Conservation (phyloP, 2,888 invertebrate genomes). For the Pemphredon lugubris region DNA sequence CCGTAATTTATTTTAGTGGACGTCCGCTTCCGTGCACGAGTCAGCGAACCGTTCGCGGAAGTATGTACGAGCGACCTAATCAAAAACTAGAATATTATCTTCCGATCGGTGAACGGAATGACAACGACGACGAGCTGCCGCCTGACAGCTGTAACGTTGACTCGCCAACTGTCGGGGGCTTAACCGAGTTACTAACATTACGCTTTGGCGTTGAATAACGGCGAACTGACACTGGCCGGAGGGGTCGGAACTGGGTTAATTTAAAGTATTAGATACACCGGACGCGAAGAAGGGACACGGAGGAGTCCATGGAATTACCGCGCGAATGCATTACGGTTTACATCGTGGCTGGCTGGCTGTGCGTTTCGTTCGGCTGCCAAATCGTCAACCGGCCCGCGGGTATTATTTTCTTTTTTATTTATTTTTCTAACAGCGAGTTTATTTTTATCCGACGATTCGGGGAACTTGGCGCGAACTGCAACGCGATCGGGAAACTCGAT, state of each 20-base stretch:
- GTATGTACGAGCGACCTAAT: conserved; percentile 1
- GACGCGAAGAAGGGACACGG: conserved; percentile 55
- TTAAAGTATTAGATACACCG: conserved; percentile 71
- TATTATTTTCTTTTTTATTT: too few species aligned
- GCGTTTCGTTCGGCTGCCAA: too few species aligned
- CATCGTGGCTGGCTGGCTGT: conserved; percentile 12
- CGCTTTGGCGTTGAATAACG: conserved; percentile 33
- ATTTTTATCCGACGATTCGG: too few species aligned
- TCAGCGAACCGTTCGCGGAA: conserved; percentile 9
- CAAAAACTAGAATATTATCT: conserved; percentile 34
- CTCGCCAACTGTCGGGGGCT: conserved; percentile 29
- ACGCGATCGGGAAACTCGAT: too few species aligned
- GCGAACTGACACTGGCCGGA: conserved; percentile 42
- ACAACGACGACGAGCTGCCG: neutral
- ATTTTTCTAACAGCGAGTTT: too few species aligned
- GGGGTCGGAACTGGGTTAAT: conserved; percentile 71
- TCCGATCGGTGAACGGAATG: conserved; percentile 12
- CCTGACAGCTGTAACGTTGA: conserved; percentile 30
- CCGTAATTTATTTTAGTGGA: conserved; percentile 9
- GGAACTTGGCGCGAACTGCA: too few species aligned
- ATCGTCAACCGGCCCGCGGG: too few species aligned
- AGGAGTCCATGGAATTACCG: conserved; percentile 29
- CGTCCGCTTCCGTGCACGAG: conserved; percentile 17
- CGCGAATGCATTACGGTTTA: conserved; percentile 36
- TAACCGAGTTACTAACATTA: conserved; percentile 53